These are phyloP conservation scores for Drosophila ananassae DNA, from an alignment of 1,140 invertebrate species.

Conservation along the genomic window DNA sequence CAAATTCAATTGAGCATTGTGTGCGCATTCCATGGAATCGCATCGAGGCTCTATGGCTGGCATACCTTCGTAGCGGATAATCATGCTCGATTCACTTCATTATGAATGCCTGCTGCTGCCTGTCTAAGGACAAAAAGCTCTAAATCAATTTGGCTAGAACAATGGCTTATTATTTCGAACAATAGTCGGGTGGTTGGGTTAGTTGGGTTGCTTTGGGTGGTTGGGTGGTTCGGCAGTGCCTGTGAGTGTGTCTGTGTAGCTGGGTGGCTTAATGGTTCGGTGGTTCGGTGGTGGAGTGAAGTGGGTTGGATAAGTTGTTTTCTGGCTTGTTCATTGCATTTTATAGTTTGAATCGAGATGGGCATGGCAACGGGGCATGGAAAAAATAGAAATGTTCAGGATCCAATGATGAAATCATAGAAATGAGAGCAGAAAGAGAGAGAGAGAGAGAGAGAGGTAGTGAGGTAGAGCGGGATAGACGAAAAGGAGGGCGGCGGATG, in stretches of 20 bases:
- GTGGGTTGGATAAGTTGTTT: slow-evolving; percentile 39
- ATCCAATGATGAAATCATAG: slow-evolving; percentile 51
- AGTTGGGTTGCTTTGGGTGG: slow-evolving; percentile 5
- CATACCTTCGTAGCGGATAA: slow-evolving; percentile 34
- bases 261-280: not conserved
- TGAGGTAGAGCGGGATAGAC: slow-evolving; percentile 7
- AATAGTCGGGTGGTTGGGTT: slow-evolving; percentile 41
- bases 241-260: slow-evolving; percentile 6
- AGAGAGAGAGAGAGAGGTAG: not conserved
- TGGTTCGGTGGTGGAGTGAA: slow-evolving; percentile 9
- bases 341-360: slow-evolving; percentile 32
- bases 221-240: not conserved
- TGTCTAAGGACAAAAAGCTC: slow-evolving; percentile 48
- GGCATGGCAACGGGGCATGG: slow-evolving; percentile 27
- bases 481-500: not conserved
- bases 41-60: slow-evolving; percentile 16
- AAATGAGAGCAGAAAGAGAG: slow-evolving; percentile 23
- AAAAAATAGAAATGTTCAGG: slow-evolving; percentile 41
- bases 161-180: slow-evolving; percentile 64
- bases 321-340: slow-evolving; percentile 55
- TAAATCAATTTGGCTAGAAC: slow-evolving; percentile 71
- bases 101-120: slow-evolving; percentile 30
- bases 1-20: slow-evolving; percentile 40
- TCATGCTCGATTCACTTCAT: slow-evolving; percentile 44
- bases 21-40: slow-evolving; percentile 17